phyloP scores from a whole-genome alignment of 2,888 invertebrate genomes.

The Adineta ricciae region DNA sequence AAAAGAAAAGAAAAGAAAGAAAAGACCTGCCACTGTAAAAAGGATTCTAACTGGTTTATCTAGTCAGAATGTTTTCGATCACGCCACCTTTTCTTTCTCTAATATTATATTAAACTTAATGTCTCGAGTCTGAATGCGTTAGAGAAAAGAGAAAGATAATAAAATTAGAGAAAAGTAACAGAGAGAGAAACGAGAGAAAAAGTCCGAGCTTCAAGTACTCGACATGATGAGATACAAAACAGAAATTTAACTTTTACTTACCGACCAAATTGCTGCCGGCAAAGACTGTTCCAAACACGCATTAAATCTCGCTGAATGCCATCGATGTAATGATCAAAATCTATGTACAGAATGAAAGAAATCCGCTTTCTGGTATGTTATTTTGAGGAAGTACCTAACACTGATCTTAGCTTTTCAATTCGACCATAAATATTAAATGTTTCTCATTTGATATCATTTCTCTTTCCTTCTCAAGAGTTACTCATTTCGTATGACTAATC shows the following conservation, averaged over 20 bases:
- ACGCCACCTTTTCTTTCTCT: neutral
- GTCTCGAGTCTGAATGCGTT: neutral
- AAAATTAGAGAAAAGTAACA: neutral
- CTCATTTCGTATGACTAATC: no score
- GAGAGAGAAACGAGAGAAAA: neutral
- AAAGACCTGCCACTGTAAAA: neutral
- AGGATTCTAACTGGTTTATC: neutral
- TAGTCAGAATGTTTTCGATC: neutral
- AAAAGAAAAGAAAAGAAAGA: neutral
- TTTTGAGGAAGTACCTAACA: no score
- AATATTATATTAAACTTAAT: neutral
- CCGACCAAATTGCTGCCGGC: neutral
- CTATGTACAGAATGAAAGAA: neutral
- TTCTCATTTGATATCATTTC: no score
- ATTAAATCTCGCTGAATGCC: neutral
- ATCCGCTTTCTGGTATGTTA: neutral
- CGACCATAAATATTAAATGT: no score
- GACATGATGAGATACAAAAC: neutral
- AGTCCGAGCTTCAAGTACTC: neutral
- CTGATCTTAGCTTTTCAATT: no score
- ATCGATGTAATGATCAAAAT: neutral
- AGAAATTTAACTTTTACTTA: neutral
- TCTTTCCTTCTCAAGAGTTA: no score
- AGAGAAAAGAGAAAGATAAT: neutral
- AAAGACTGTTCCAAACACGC: neutral